Conservation (phyloP, 2,113 vertebrate species). For the Clarias gariepinus region DNA sequence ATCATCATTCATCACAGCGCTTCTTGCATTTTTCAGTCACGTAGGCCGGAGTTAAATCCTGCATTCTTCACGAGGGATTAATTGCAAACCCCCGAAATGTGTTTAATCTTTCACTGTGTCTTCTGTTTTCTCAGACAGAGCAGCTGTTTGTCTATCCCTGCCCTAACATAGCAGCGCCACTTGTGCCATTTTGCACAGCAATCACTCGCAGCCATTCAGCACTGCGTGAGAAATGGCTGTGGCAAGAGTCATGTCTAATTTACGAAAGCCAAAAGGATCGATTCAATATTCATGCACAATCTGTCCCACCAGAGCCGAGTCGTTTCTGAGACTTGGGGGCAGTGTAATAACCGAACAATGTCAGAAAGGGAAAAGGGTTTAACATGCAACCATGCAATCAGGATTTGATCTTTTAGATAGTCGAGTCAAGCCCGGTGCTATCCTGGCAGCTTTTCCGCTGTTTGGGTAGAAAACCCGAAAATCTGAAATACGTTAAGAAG, state of each 20-base stretch:
- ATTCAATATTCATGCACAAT: constrained; percentile 83
- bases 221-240: constrained; percentile 56
- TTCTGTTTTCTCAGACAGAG: constrained; percentile 65
- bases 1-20: too few species aligned
- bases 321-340: constrained; percentile 72
- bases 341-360: constrained; percentile 62
- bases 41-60: background rate
- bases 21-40: background rate
- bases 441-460: background rate
- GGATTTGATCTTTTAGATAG: constrained; percentile 25
- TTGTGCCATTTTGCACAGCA: constrained; percentile 63
- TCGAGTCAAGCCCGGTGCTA: background rate
- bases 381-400: constrained; percentile 59
- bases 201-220: constrained; percentile 67
- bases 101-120: constrained; percentile 62
- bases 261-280: constrained; percentile 79
- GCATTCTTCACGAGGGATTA: constrained; percentile 18
- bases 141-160: constrained; percentile 71
- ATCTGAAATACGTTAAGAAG: constrained; percentile 21
- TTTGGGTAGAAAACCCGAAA: background rate
- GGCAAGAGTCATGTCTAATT: constrained; percentile 77
- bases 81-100: constrained; percentile 56
- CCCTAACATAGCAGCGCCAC: constrained; percentile 63
- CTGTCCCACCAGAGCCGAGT: constrained; percentile 72
- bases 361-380: constrained; percentile 65